A percentile compares a stretch with the other conserved stretches of the same genome.
Evolutionary conservation across 2,888 invertebrate genomes (phyloP).

Genomic region (Geotrupes spiniger): DNA sequence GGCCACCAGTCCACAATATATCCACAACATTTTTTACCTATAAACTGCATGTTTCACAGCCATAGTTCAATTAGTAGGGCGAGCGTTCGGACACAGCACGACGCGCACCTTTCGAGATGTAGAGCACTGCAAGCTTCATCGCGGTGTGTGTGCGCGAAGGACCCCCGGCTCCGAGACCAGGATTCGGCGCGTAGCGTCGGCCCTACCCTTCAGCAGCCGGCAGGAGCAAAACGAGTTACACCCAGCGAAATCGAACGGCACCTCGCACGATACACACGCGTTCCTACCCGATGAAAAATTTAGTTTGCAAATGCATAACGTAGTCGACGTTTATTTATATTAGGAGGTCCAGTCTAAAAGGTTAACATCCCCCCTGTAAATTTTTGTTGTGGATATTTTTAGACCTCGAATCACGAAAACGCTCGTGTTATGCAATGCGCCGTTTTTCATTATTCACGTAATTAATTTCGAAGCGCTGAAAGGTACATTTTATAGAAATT

Average conservation of each 20-base stretch:
- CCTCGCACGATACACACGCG: constrained; percentile 4
- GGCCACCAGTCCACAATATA: constrained; percentile 46
- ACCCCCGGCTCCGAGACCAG: constrained; percentile 25
- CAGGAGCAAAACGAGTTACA: constrained; percentile 18
- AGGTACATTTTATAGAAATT: too few relatives aligned
- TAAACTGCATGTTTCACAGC: constrained; percentile 48
- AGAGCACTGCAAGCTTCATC: constrained; percentile 44
- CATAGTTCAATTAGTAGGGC: constrained; percentile 39
- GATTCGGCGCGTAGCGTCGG: constrained; percentile 25
- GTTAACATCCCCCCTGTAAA: too few relatives aligned
- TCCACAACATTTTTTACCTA: constrained; percentile 49
- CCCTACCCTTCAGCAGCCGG: constrained; percentile 21
- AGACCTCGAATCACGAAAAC: too few relatives aligned
- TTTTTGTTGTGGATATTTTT: too few relatives aligned
- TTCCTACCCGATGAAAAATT: constrained; percentile 1
- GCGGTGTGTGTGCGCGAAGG: constrained; percentile 43
- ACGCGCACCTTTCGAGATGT: constrained; percentile 44
- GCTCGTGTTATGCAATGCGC: too few relatives aligned
- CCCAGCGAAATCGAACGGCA: constrained; percentile 16
- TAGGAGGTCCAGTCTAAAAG: too few relatives aligned
- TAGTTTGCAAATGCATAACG: neutral
- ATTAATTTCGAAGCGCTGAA: too few relatives aligned
- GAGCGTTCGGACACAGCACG: constrained; percentile 28
- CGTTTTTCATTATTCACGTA: too few relatives aligned
- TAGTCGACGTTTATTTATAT: too few relatives aligned